Percentiles rank a stretch among this genome's conserved stretches.
phyloP scores from a whole-genome alignment of 2,888 invertebrate species.

The Alcis repandata region DNA sequence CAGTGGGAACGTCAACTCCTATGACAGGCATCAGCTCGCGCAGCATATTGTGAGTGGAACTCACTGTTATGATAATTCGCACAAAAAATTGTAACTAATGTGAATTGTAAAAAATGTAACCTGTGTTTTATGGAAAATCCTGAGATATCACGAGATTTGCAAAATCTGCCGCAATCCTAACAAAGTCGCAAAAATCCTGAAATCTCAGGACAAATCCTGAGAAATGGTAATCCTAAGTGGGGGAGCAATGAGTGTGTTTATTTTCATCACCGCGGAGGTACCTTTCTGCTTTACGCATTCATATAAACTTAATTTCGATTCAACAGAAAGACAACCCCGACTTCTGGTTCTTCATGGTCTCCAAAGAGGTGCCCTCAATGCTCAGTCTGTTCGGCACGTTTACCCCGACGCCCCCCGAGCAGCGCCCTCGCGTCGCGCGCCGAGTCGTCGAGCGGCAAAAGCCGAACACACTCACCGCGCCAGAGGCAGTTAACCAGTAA shows the following conservation, averaged over 20 bases:
- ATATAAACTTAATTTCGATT: background rate
- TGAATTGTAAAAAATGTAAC: too few species aligned
- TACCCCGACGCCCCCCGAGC: constrained; percentile 66
- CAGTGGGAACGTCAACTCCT: constrained; percentile 76
- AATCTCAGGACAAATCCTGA: too few species aligned
- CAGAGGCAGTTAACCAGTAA: constrained; percentile 80
- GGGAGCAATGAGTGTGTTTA: too few species aligned
- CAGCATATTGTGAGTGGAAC: constrained; percentile 75
- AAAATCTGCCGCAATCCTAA: too few species aligned
- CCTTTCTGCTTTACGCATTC: too few species aligned
- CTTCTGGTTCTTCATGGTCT: constrained; percentile 68
- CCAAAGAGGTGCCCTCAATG: constrained; percentile 64
- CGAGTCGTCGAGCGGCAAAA: constrained; percentile 61
- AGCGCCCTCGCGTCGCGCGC: constrained; percentile 59
- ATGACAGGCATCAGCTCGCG: constrained; percentile 81
- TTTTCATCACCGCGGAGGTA: too few species aligned
- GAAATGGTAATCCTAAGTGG: too few species aligned
- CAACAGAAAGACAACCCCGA: constrained; percentile 65
- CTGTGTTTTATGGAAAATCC: too few species aligned
- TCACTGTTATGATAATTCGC: background rate
- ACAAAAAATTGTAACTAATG: too few species aligned
- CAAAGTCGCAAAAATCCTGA: too few species aligned
- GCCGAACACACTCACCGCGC: constrained; percentile 75
- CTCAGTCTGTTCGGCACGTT: constrained; percentile 81
- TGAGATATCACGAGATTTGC: too few species aligned